Conservation (phyloP, 2,888 invertebrate species). For the Ophion obscuratus region DNA sequence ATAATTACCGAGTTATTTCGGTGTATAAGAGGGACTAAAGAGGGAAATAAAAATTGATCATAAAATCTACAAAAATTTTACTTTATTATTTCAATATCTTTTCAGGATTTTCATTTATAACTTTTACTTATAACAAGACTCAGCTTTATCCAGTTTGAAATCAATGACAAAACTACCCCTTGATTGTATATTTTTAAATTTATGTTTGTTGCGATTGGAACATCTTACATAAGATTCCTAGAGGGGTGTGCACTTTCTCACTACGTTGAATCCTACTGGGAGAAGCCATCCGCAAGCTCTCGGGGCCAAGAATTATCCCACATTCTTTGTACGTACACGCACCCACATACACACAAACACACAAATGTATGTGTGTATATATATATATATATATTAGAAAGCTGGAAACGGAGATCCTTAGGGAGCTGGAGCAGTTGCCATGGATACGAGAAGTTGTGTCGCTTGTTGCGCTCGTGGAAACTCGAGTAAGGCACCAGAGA, state of each 20-base stretch:
- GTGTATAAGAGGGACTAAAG: no score
- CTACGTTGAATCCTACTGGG: conserved; percentile 8
- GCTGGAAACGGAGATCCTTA: conserved; percentile 61
- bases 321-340: neutral
- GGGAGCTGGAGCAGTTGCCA: conserved; percentile 70
- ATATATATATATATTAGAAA: conserved; percentile 37
- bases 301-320: conserved; percentile 9
- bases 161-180: neutral
- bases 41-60: neutral
- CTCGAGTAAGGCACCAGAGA: conserved; percentile 56
- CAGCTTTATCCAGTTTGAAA: neutral
- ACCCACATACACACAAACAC: neutral
- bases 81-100: neutral
- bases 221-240: neutral
- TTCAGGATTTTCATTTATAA: neutral
- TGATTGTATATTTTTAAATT: neutral
- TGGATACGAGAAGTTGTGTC: conserved; percentile 69
- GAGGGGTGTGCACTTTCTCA: neutral
- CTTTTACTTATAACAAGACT: no score
- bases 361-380: no score
- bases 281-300: conserved; percentile 15
- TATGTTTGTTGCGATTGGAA: neutral
- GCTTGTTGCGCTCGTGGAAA: conserved; percentile 72
- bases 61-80: neutral
- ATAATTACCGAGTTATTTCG: no score